Conservation (phyloP, 2,113 vertebrate genomes). For the Pelodiscus sinensis region DNA sequence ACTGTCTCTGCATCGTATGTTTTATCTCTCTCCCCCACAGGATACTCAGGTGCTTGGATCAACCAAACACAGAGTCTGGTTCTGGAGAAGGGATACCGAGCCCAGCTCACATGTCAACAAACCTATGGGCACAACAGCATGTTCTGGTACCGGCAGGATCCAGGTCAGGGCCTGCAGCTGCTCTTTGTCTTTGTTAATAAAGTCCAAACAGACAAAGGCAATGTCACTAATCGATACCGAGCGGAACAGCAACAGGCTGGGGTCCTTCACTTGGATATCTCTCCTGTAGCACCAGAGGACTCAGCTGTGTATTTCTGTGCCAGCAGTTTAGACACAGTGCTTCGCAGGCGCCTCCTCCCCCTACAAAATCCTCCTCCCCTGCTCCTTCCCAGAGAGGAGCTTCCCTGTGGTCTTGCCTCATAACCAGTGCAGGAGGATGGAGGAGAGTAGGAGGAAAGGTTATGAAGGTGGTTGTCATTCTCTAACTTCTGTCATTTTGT, state of each 20-base stretch:
- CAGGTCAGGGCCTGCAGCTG: not conserved
- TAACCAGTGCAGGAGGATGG: not conserved
- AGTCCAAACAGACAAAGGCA: not conserved
- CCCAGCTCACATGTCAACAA: not conserved
- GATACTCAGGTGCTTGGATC: not conserved
- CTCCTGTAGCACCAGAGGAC: not conserved
- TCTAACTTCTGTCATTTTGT: no score
- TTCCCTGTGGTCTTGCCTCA: not conserved
- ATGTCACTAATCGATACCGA: not conserved
- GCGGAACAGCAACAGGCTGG: accelerated
- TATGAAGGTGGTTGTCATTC: no score
- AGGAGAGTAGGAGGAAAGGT: not conserved
- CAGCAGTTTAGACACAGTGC: not conserved
- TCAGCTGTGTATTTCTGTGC: not conserved
- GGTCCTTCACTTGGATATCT: not conserved
- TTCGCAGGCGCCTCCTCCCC: not conserved
- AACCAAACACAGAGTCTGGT: slow-evolving; percentile 11
- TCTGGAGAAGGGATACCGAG: not conserved
- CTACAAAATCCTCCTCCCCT: not conserved
- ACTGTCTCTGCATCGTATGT: not conserved
- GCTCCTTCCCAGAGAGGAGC: not conserved
- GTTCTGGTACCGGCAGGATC: slow-evolving; percentile 23
- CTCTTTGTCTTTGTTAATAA: not conserved
- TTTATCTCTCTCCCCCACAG: not conserved
- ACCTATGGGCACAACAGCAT: not conserved